Evolutionary conservation across 2,113 vertebrate genomes (phyloP).

Genomic region (Bos javanicus): DNA sequence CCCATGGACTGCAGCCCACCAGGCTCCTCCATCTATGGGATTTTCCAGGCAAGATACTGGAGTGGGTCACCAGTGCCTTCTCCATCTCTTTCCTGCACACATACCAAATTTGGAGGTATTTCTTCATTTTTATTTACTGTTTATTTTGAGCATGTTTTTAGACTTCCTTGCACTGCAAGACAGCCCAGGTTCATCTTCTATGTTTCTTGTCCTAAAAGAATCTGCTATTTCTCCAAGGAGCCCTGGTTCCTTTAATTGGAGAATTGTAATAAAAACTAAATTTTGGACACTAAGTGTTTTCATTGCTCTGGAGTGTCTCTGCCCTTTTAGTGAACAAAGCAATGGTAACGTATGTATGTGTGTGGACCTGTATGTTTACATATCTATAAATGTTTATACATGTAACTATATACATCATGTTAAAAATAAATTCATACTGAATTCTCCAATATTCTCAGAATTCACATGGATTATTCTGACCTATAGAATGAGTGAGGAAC

Average conservation of each 20-base stretch:
- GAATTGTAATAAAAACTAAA: not conserved
- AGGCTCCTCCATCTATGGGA: too few relatives aligned
- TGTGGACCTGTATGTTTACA: too few relatives aligned
- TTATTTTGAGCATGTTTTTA: not conserved
- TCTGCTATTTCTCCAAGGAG: not conserved
- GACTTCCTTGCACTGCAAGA: not conserved
- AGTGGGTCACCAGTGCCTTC: too few relatives aligned
- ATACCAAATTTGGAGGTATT: not conserved
- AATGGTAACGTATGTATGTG: accelerated
- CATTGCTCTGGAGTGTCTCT: not conserved
- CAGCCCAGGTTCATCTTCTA: not conserved
- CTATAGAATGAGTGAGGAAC: not conserved
- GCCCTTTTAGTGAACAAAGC: not conserved
- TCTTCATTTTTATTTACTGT: not conserved
- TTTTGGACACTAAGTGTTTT: not conserved
- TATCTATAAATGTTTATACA: not conserved
- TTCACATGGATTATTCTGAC: not conserved
- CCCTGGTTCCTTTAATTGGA: not conserved
- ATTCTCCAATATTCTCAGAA: not conserved
- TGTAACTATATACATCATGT: not conserved
- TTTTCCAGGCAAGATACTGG: too few relatives aligned
- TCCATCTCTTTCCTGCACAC: not conserved
- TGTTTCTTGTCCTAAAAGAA: not conserved
- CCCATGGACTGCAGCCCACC: too few relatives aligned
- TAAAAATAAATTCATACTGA: not conserved